These are phyloP conservation scores for Halcyon smyrnensis DNA, from an alignment of 2,797 vertebrate species.

Conservation along the genomic window DNA sequence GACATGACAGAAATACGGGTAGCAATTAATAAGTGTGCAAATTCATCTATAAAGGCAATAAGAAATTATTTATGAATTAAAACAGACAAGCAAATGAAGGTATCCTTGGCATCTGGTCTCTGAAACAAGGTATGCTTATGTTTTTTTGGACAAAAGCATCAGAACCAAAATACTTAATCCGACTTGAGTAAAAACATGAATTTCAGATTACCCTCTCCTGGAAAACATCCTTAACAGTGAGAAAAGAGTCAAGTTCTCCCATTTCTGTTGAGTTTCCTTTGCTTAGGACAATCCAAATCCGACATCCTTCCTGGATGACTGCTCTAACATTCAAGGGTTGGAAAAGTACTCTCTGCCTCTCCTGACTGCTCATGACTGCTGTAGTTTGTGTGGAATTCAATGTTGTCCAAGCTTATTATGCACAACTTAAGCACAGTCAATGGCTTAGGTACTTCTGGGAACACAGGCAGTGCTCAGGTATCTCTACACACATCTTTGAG, in stretches of 20 bases:
- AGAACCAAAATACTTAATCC: not conserved
- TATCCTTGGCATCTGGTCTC: not conserved
- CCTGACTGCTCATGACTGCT: not conserved
- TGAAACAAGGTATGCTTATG: not conserved
- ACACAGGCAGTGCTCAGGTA: rapidly evolving
- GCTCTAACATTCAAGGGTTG: not conserved
- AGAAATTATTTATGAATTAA: not conserved
- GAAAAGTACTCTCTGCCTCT: not conserved
- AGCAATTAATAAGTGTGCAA: not conserved
- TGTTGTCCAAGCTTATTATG: not conserved
- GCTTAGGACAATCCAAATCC: not conserved
- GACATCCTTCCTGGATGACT: not conserved
- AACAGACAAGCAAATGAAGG: not conserved
- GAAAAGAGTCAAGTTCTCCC: not conserved
- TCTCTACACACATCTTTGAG: not conserved
- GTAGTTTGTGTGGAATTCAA: not conserved
- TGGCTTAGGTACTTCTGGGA: not conserved
- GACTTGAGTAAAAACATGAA: not conserved
- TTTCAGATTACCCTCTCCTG: not conserved
- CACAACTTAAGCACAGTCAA: not conserved
- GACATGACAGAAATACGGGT: not conserved
- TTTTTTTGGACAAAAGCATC: not conserved
- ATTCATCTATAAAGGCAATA: not conserved
- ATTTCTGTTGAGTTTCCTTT: not conserved
- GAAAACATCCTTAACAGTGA: not conserved